Conservation (phyloP, 2,113 vertebrate species). For the Trematomus loennbergii region DNA sequence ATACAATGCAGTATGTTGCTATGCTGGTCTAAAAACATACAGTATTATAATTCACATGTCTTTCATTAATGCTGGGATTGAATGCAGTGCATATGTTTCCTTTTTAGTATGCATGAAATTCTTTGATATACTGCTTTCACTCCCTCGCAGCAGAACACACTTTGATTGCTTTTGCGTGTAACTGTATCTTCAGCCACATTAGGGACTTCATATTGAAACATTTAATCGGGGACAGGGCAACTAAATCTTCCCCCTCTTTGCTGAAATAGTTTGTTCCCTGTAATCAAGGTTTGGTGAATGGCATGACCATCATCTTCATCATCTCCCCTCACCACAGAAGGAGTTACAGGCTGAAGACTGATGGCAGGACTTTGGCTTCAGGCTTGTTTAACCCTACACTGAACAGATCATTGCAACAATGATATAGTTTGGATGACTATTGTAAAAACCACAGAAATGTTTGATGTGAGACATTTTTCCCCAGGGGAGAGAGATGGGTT, state of each 20-base stretch:
- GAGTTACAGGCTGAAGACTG: background rate
- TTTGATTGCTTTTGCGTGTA: conserved; percentile 28
- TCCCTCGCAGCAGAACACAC: conserved; percentile 5
- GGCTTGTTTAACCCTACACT: background rate
- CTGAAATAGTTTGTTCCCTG: conserved; percentile 41
- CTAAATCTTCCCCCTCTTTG: conserved; percentile 43
- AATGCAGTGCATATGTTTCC: conserved; percentile 13
- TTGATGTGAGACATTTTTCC: conserved; percentile 15
- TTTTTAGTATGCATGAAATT: conserved; percentile 30
- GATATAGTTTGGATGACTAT: conserved; percentile 19
- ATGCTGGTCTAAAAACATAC: background rate
- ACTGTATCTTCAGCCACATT: conserved; percentile 39
- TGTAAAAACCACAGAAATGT: conserved; percentile 20
- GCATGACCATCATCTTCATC: conserved; percentile 42
- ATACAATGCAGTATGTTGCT: background rate
- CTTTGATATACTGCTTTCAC: conserved; percentile 33
- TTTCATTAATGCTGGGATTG: conserved; percentile 22
- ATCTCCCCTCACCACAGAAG: background rate
- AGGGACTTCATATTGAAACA: conserved; percentile 49
- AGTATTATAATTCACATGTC: background rate
- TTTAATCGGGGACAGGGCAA: conserved; percentile 41
- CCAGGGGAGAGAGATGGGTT: conserved; percentile 12
- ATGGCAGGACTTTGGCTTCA: background rate
- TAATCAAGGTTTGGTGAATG: conserved; percentile 56
- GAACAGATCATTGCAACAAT: background rate